Conservation (phyloP, 2,113 vertebrate species). For the Sinocyclocheilus anshuiensis region DNA sequence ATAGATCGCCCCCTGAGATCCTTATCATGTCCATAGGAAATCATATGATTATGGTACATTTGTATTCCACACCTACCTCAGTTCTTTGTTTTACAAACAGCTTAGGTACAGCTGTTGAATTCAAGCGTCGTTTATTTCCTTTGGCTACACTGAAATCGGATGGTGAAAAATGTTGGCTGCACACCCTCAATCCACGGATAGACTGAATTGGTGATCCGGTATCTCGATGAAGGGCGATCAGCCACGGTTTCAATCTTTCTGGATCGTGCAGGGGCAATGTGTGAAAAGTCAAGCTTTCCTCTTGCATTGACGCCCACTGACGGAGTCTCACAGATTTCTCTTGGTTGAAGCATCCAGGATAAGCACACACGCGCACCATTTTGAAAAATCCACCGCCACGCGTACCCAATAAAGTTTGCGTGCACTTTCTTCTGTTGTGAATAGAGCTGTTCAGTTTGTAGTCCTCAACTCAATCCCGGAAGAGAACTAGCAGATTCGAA, state of each 20-base stretch:
- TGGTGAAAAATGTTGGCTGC: conserved; percentile 4
- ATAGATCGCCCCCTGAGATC: not conserved
- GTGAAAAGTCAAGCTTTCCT: conserved; percentile 31
- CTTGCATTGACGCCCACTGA: not conserved
- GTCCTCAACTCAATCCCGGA: not conserved
- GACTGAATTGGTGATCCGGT: not conserved
- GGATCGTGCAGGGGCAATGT: not conserved
- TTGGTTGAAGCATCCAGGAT: conserved; percentile 12
- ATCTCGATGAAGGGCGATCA: not conserved
- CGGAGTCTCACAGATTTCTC: conserved; percentile 6
- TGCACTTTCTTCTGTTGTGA: not conserved
- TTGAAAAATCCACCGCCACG: not conserved
- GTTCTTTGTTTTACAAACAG: no score
- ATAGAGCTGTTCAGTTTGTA: not conserved
- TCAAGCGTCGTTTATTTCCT: conserved; percentile 6
- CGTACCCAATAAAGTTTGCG: not conserved
- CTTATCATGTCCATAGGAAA: not conserved
- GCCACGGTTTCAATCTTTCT: not conserved
- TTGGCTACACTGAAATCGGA: not conserved
- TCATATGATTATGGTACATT: not conserved
- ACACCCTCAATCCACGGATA: conserved; percentile 3
- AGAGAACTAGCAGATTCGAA: not conserved
- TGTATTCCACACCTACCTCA: not conserved
- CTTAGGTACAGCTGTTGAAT: conserved; percentile 11
- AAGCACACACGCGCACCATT: conserved; percentile 31